Evolutionary conservation across 2,113 vertebrate genomes (phyloP).

Genomic region (Psilopsiagon aurifrons): DNA sequence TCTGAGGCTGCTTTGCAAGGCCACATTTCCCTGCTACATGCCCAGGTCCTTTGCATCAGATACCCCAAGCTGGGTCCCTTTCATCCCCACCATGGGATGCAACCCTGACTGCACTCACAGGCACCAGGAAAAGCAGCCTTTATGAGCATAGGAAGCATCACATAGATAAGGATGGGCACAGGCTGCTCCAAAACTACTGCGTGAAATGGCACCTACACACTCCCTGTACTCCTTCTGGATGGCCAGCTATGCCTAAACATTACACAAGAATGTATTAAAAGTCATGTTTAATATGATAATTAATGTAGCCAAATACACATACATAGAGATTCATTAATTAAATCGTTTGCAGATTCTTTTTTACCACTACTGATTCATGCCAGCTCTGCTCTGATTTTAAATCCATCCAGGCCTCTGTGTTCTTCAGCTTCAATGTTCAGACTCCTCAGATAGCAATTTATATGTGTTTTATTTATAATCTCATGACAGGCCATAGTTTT

Average conservation of each 20-base stretch:
- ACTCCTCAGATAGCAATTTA: neutral
- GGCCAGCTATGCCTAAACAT: neutral
- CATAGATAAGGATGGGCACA: neutral
- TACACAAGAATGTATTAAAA: no score
- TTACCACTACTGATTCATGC: neutral
- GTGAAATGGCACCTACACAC: fast-evolving
- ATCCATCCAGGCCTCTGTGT: neutral
- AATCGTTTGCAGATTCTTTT: neutral
- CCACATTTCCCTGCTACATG: neutral
- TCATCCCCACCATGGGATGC: neutral
- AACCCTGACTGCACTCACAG: neutral
- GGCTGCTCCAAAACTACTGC: neutral
- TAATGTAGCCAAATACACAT: neutral
- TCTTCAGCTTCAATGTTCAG: neutral
- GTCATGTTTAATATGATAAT: neutral
- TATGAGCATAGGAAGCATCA: neutral
- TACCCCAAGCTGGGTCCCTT: neutral
- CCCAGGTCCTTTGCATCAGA: neutral
- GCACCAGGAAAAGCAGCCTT: neutral
- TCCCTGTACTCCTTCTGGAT: neutral
- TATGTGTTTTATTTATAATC: neutral
- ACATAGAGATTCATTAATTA: neutral
- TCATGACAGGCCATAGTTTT: neutral
- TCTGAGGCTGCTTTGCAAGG: neutral
- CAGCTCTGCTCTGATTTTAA: neutral